These are phyloP conservation scores for Phodopus roborovskii DNA, from an alignment of 2,113 vertebrate genomes.

Conservation along the genomic window DNA sequence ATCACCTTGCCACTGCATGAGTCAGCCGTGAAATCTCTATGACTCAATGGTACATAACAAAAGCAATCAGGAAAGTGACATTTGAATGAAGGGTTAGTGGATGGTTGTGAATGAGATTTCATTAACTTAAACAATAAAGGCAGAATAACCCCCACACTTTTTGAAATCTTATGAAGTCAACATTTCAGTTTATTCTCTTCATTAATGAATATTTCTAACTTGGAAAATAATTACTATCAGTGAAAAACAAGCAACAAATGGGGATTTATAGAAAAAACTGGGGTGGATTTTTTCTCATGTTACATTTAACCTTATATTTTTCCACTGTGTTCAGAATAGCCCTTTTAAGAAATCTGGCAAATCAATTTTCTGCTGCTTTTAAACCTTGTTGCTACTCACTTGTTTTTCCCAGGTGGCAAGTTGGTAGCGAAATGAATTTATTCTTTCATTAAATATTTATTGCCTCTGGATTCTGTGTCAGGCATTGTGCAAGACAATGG, in stretches of 20 bases:
- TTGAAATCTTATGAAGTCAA: conserved; percentile 47
- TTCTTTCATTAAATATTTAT: conserved; percentile 65
- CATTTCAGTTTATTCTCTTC: conserved; percentile 60
- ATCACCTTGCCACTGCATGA: conserved; percentile 57
- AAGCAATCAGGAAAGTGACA: conserved; percentile 68
- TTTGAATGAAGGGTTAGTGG: conserved; percentile 38
- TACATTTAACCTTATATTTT: conserved; percentile 54
- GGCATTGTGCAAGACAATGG: conserved; percentile 27
- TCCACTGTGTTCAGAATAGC: conserved; percentile 38
- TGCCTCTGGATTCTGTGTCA: not conserved
- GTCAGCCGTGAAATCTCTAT: conserved; percentile 65
- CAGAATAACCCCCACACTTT: not conserved
- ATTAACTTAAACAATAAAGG: conserved; percentile 53
- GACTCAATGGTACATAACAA: conserved; percentile 59
- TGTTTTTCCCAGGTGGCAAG: conserved; percentile 52
- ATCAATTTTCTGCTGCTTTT: conserved; percentile 60
- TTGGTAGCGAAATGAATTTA: conserved; percentile 59
- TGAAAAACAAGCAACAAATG: conserved; percentile 46
- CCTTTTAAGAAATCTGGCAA: conserved; percentile 42
- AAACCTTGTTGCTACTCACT: conserved; percentile 45
- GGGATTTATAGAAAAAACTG: conserved; percentile 24
- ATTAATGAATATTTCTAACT: conserved; percentile 48
- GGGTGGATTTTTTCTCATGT: conserved; percentile 55
- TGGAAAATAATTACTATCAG: conserved; percentile 8
- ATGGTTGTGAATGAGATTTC: conserved; percentile 52